Base-by-base conservation (phyloP, 2,113 vertebrate species). In the Carlito syrichta region DNA sequence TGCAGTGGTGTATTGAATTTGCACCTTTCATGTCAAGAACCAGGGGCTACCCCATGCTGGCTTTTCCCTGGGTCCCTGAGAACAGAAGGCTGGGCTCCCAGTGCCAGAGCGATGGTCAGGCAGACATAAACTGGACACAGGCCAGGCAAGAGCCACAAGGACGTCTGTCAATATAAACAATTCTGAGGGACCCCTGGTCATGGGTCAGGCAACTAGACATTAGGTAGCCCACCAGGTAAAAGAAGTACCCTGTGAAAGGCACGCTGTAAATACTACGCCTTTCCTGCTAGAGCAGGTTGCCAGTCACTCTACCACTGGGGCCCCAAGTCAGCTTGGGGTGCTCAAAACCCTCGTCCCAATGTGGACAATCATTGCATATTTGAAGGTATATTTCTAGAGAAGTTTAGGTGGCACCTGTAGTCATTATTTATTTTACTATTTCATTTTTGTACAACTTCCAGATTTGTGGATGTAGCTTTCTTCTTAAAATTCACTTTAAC, bases 381-480 rank as follows among this genome's bases (percentile, higher is more conserved):
- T 97, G 96, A 96, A 96, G 96, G 84, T 97, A 92, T 0, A 60
- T 96, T 97, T 97, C 96, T 94, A 40, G 97, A 85, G 96, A 45
- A 95, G 45, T 97, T 97, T 86, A 97, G 94, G 95, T 96, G 97
- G 97, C 97, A 97, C 91, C 97, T 96, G 68, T 97, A 96, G 63
- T 98, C 92, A 69, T 97, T 98, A 98, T 98, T 99, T 98, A 98
- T 99, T 98, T 98, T 97, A 96, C 95, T 91, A 69, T 97, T 98
- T 97, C 89, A 96, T 97, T 98, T 98, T 98, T 98, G 90, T 98
- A 96, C 27, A 35, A 32, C 69, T 97, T 98, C 96, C 91, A 97
- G 93, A 97, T 98, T 96, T 91, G 91, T 96, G 88, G 97, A 95
- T 85, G 71, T 89, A 97, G 86, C 25, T 95, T 91, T 93, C 69